Base-by-base conservation (phyloP, 2,888 invertebrate species). In the Cryptus armator region DNA sequence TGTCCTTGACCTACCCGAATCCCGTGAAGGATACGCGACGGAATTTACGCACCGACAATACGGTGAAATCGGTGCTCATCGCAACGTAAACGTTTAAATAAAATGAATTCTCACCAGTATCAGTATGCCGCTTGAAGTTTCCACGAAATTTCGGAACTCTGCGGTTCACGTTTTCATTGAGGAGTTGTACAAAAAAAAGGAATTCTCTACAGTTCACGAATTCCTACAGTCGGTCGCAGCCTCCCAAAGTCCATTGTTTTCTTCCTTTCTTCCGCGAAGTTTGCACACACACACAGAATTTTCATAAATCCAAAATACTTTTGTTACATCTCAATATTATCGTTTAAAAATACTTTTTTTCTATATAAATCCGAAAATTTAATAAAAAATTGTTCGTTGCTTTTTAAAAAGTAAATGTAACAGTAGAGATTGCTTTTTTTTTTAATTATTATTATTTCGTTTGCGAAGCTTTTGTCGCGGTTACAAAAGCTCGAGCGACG, bases 401-500 rank as follows among this genome's bases (percentile, higher is more conserved):
- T 51, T n/a, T 9, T 51, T 16, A n/a, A 51, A 12, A 12, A n/a
- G 51, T 12, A 24, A 24, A 24, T 24, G 24, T 24, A 24, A 24
- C 16, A 12, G 51, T 16, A 4, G 51, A 3, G 46, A 46, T 44
- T 16, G 44, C 32, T 16, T 5, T 43, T 43, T 29, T 56, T n/a
- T 19, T 19, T n/a, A n/a, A 56, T 37, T 53, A 59, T 48, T 32
- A 7, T 37, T 10, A 19, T 48, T 64, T 66, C 29, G 32, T 32
- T 46, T 16, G 7, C 24, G 6, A 24, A 19, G 37, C 29, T 14
- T 29, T 64, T 12, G 4, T 16, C 24, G 43, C 4, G 10, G 64
- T 76, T 56, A 32, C 14, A 71, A 72, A 66, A 81, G 76, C 66
- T 78, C 43, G 19, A 75, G 68, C 43, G 32, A 46, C 12, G 67